Evolutionary conservation across 1,140 invertebrate species (phyloP).

Genomic region (Cydia strobilella): DNA sequence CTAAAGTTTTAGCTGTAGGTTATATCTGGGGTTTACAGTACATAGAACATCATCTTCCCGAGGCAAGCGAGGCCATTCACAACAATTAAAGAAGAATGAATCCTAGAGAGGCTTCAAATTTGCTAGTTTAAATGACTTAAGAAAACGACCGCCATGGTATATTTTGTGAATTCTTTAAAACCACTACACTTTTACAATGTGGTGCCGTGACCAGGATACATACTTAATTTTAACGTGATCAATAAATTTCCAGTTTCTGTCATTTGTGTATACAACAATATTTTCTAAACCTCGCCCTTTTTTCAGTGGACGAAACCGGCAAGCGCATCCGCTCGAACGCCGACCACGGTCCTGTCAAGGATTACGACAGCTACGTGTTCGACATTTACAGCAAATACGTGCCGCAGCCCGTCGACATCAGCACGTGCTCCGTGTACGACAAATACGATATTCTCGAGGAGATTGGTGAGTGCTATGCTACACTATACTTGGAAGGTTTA

Average conservation of each 20-base stretch:
- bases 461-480: conserved; percentile 84
- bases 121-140: too few species aligned
- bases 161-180: too few species aligned
- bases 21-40: too few species aligned
- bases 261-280: conserved; percentile 12
- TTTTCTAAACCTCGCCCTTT: neutral
- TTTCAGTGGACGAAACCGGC: conserved; percentile 91
- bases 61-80: too few species aligned
- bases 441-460: conserved; percentile 99
- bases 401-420: conserved; percentile 98
- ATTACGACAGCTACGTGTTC: conserved; percentile 99
- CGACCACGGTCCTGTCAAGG: conserved; percentile 91
- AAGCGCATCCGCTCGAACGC: conserved; percentile 95
- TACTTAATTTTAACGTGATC: neutral
- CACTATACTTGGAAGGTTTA: neutral
- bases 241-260: neutral
- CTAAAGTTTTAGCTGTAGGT: too few species aligned
- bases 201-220: conserved; percentile 18
- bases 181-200: neutral
- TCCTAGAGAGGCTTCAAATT: too few species aligned
- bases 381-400: conserved; percentile 98
- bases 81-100: too few species aligned
- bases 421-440: conserved; percentile 96
- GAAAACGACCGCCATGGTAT: too few species aligned
- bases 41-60: too few species aligned